Percentiles rank a stretch among this genome's conserved stretches.
phyloP scores from a whole-genome alignment of 2,113 vertebrate species.

The Axis porcinus region DNA sequence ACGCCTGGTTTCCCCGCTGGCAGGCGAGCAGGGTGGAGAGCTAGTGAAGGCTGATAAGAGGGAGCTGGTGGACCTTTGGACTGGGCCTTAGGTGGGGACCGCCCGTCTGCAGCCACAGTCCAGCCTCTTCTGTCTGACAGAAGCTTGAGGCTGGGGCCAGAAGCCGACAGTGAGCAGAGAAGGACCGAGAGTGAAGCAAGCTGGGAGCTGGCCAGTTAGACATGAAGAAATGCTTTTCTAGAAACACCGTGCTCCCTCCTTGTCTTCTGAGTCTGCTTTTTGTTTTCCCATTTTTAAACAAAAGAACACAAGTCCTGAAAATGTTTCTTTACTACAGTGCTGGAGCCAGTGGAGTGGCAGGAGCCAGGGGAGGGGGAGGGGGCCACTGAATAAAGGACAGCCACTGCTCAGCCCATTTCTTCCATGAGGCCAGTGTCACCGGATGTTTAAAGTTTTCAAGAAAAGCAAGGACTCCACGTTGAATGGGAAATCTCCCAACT shows the following conservation, averaged over 20 bases:
- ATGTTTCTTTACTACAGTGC: not conserved
- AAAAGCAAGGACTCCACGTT: not conserved
- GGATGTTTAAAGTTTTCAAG: not conserved
- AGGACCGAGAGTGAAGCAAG: not conserved
- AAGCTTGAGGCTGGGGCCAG: not conserved
- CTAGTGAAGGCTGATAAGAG: not conserved
- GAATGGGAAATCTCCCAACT: not conserved
- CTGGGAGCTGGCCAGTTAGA: not conserved
- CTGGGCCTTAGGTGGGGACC: not conserved
- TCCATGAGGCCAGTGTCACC: not conserved
- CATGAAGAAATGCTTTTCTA: not conserved
- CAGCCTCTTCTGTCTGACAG: not conserved
- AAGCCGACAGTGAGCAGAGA: not conserved
- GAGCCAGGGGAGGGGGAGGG: not conserved
- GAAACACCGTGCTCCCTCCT: not conserved
- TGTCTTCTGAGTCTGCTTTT: not conserved
- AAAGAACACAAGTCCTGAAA: not conserved
- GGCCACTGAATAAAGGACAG: not conserved
- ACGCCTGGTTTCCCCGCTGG: not conserved
- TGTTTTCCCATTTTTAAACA: slow-evolving; percentile 15
- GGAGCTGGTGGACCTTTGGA: not conserved
- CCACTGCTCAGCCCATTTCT: not conserved
- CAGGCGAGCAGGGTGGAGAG: not conserved
- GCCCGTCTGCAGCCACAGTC: not conserved
- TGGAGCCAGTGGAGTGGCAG: not conserved